phyloP scores from a whole-genome alignment of 2,888 invertebrate genomes.

The Acleris cristana region DNA sequence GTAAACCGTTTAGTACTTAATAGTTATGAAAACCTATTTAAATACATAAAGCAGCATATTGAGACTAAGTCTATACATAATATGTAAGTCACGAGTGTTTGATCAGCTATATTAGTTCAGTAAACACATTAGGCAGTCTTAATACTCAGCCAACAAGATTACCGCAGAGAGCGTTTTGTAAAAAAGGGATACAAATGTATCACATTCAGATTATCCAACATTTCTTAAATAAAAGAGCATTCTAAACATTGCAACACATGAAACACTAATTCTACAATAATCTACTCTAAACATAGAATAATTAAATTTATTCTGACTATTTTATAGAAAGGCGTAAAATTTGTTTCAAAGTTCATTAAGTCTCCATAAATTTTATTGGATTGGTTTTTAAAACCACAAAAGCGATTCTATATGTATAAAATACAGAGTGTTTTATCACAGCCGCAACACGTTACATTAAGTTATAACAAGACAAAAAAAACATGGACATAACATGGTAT shows the following conservation, averaged over 20 bases:
- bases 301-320: conserved; percentile 14
- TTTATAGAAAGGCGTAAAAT: conserved; percentile 18
- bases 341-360: conserved; percentile 25
- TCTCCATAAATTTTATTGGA: conserved; percentile 24
- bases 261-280: conserved; percentile 17
- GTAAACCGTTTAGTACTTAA: background rate
- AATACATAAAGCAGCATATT: background rate
- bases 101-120: conserved; percentile 18
- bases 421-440: conserved; percentile 38
- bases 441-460: conserved; percentile 20
- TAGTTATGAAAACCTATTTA: background rate
- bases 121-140: conserved; percentile 30
- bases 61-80: conserved; percentile 10
- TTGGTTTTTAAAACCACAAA: conserved; percentile 29
- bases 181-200: conserved; percentile 13
- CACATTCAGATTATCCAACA: conserved; percentile 9
- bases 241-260: conserved; percentile 24
- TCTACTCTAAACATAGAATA: conserved; percentile 7
- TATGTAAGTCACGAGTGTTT: conserved; percentile 1
- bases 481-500: background rate
- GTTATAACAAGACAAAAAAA: conserved; percentile 12
- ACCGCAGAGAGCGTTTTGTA: conserved; percentile 3
- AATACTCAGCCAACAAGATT: conserved; percentile 4
- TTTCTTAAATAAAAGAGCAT: conserved; percentile 10
- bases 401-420: conserved; percentile 25